These are phyloP conservation scores for Hesperophylax magnus DNA, from an alignment of 1,140 invertebrate genomes.

Conservation along the genomic window DNA sequence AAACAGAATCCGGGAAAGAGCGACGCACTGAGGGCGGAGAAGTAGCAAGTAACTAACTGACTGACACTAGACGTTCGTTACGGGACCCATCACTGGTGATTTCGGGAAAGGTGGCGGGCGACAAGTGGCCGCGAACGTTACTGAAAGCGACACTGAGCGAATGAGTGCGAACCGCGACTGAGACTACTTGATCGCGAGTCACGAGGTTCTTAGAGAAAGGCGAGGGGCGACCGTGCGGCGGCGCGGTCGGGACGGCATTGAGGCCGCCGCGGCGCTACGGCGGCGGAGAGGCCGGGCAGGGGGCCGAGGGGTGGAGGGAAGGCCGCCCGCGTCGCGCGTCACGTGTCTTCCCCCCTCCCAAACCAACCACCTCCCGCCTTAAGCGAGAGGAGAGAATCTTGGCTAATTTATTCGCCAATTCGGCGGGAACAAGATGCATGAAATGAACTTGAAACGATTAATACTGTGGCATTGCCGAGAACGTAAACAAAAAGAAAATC, in stretches of 20 bases:
- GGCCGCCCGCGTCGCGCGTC: conserved; percentile 25
- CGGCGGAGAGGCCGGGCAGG: conserved; percentile 10
- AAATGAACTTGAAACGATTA: conserved; percentile 24
- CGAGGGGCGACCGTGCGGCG: conserved; percentile 21
- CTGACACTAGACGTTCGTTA: not conserved
- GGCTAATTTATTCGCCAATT: conserved; percentile 35
- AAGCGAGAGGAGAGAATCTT: not conserved
- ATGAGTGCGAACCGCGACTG: not conserved
- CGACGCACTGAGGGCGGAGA: not conserved
- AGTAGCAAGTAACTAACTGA: conserved; percentile 17
- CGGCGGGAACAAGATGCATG: conserved; percentile 23
- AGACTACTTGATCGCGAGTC: too few relatives aligned
- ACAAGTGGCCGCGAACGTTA: too few relatives aligned
- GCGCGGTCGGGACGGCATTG: conserved; percentile 45
- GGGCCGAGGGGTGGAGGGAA: conserved; percentile 9
- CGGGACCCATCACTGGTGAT: not conserved
- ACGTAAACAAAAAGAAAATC: too few relatives aligned
- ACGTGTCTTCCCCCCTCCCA: not conserved
- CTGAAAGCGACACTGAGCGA: too few relatives aligned
- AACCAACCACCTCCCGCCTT: not conserved
- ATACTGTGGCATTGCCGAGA: conserved; percentile 3
- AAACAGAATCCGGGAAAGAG: conserved; percentile 28
- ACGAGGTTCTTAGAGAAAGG: not conserved
- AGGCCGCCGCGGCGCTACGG: conserved; percentile 23
- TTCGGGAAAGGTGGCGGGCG: not conserved